phyloP scores from a whole-genome alignment of 2,797 vertebrate species.

The Hypotaenidia philippensis region DNA sequence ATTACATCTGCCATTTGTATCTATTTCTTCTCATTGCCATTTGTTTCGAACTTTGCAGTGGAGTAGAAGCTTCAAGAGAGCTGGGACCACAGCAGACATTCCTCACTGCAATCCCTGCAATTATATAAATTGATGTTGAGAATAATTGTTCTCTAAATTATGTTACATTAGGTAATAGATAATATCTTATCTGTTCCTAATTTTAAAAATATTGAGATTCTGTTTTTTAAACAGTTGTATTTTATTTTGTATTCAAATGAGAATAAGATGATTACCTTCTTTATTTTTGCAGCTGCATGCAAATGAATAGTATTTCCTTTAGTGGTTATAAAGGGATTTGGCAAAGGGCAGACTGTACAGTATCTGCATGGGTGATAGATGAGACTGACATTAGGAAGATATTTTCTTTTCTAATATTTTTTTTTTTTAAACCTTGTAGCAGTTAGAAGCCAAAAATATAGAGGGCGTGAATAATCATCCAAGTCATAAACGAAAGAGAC shows the following conservation, averaged over 20 bases:
- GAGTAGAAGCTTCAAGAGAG: not conserved
- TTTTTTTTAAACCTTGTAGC: not conserved
- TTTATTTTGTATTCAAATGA: conserved; percentile 10
- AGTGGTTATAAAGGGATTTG: not conserved
- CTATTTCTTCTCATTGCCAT: not conserved
- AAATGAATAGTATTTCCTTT: conserved; percentile 15
- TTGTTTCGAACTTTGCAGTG: not conserved
- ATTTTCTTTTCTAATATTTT: not conserved
- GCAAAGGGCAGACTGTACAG: not conserved
- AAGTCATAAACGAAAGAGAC: not conserved
- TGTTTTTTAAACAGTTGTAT: not conserved
- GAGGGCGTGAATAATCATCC: not conserved
- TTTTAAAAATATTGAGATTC: not conserved
- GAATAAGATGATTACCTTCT: conserved; percentile 23
- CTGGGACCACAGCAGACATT: not conserved
- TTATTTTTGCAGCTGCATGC: conserved; percentile 38
- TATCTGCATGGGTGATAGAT: not conserved
- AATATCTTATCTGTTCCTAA: not conserved
- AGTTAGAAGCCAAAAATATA: not conserved
- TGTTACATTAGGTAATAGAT: not conserved
- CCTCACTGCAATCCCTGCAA: not conserved
- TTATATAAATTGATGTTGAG: not conserved
- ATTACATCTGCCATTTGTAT: not conserved
- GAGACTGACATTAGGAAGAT: not conserved
- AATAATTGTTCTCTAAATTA: not conserved